Evolutionary conservation across 2,888 invertebrate species (phyloP).

Genomic region (Coenonympha glycerion): DNA sequence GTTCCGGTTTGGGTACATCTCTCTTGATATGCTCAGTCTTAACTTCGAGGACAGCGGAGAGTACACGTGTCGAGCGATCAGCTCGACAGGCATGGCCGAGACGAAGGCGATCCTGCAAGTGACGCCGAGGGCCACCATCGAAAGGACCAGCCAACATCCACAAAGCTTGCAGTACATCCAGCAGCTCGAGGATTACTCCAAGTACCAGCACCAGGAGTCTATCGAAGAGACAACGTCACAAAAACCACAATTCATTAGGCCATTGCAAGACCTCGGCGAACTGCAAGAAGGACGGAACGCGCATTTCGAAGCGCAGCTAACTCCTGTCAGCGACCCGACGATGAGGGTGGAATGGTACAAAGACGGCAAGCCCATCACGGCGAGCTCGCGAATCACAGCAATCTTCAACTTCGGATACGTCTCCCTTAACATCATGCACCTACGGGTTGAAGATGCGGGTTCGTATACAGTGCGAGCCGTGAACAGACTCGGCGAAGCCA

Average conservation of each 20-base stretch:
- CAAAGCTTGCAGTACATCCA: slow-evolving; percentile 93
- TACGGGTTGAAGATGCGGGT: slow-evolving; percentile 98
- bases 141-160: slow-evolving; percentile 92
- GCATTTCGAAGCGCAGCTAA: slow-evolving; percentile 94
- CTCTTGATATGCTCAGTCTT: slow-evolving; percentile 91
- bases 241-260: slow-evolving; percentile 91
- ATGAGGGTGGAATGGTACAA: slow-evolving; percentile 98
- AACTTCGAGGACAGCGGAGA: slow-evolving; percentile 91
- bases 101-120: slow-evolving; percentile 88
- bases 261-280: slow-evolving; percentile 89
- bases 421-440: slow-evolving; percentile 98
- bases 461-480: slow-evolving; percentile 94
- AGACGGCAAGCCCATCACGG: slow-evolving; percentile 95
- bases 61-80: slow-evolving; percentile 91
- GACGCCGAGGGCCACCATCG: slow-evolving; percentile 87
- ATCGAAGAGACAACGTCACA: slow-evolving; percentile 87
- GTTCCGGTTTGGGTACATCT: slow-evolving; percentile 98
- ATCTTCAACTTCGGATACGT: slow-evolving; percentile 99
- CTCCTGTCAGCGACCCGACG: slow-evolving; percentile 93
- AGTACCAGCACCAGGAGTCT: slow-evolving; percentile 89
- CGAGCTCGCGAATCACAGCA: slow-evolving; percentile 97
- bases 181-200: slow-evolving; percentile 92
- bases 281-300: slow-evolving; percentile 93
- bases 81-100: slow-evolving; percentile 90
- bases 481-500: slow-evolving; percentile 92